Base-by-base conservation (phyloP, 2,888 invertebrate genomes). In the Thera britannica region DNA sequence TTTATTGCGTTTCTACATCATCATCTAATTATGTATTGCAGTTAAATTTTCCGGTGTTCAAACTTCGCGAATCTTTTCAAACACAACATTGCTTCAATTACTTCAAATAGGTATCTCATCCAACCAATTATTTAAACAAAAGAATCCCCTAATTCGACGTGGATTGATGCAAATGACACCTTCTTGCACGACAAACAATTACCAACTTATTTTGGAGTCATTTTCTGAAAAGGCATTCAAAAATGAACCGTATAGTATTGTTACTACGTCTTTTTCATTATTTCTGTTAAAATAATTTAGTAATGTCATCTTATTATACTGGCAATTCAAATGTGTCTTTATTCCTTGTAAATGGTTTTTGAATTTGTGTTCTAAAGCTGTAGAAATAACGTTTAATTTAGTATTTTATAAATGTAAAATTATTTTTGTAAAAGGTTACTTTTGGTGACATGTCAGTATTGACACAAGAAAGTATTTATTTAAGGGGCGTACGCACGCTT, bases 161-260 rank as follows among this genome's bases (percentile, higher is more conserved):
- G 83, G 89, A 91, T 88, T 87, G 84, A 91, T 92, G 92, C 88
- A 90, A 90, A 90, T 86, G 90, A 91, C 92, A 90, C 84, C 81
- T 84, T 78, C 86, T 83, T 83, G 80, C 78, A 80, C 76, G 73
- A 76, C n/a, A 41, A 46, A 68, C 59, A 60, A 58, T 57, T 44
- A 66, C 68, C 57, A 64, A 65, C 36, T 61, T 58, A 46, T 57
- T 7, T 34, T 6, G 0, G 11, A 4, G 6, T 9, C 52, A n/a
- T 2, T 41, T 23, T 9, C 2, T 23, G 35, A 41, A 61, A 58
- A 57, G 11, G 12, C 51, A 62, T 5, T 23, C 46, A 12, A 62
- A 56, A 65, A n/a, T 62, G 9, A 65, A 65, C 55, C 59, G 48
- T 69, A 58, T 5, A 3, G 12, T 62, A 11, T 5, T 3, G 6